Conservation (phyloP, 2,888 invertebrate species). For the Aphrophora alni region DNA sequence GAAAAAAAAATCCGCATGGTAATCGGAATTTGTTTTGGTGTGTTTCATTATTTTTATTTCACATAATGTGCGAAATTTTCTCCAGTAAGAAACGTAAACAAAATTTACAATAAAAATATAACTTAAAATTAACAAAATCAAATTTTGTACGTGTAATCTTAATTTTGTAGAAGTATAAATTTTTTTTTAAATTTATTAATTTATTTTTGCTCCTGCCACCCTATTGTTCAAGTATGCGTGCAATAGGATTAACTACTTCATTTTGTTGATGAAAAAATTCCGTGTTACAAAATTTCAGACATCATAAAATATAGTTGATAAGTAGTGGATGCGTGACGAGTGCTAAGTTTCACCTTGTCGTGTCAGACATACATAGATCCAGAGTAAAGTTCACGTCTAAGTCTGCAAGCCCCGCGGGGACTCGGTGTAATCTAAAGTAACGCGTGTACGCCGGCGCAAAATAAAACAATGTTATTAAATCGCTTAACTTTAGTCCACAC, state of each 20-base stretch:
- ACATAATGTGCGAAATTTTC: too few relatives aligned
- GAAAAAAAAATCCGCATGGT: too few relatives aligned
- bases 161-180: too few relatives aligned
- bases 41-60: too few relatives aligned
- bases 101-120: too few relatives aligned
- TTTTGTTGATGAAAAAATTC: background rate
- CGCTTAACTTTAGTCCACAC: background rate
- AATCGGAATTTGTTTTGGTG: too few relatives aligned
- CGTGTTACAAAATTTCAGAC: constrained; percentile 6
- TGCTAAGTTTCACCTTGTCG: background rate
- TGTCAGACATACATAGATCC: constrained; percentile 2
- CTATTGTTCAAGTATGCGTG: background rate
- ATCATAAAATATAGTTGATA: background rate
- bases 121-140: too few relatives aligned
- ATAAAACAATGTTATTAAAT: background rate
- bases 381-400: background rate
- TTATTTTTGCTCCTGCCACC: too few relatives aligned
- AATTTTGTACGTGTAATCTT: too few relatives aligned
- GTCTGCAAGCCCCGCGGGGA: background rate
- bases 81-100: too few relatives aligned
- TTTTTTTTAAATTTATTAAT: too few relatives aligned
- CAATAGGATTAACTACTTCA: background rate
- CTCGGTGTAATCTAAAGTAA: background rate
- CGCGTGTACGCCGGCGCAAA: background rate
- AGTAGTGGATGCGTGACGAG: background rate